These are phyloP conservation scores for Leptoteleia sp. DNA, from an alignment of 1,140 invertebrate genomes.

Conservation along the genomic window DNA sequence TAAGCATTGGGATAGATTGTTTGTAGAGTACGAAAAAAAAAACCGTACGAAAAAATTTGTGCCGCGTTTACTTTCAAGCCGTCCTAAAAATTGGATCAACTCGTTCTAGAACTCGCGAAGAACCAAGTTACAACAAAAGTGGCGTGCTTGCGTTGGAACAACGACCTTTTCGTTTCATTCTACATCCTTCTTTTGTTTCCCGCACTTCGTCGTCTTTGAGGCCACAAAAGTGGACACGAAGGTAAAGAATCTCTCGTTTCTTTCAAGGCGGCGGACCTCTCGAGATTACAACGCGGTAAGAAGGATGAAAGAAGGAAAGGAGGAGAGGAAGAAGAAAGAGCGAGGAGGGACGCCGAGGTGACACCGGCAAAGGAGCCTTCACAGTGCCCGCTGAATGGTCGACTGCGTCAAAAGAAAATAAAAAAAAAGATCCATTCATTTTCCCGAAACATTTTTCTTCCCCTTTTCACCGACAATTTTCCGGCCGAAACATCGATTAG, in stretches of 20 bases:
- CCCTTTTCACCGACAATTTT: constrained; percentile 2
- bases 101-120: constrained; percentile 13
- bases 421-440: constrained; percentile 48
- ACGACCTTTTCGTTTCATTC: constrained; percentile 57
- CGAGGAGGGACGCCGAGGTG: constrained; percentile 24
- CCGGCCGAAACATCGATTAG: constrained; percentile 1
- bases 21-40: neutral
- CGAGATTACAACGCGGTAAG: constrained; percentile 53
- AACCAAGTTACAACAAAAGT: constrained; percentile 39
- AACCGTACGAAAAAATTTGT: neutral
- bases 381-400: constrained; percentile 44
- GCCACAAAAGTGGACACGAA: constrained; percentile 64
- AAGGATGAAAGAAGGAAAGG: constrained; percentile 45
- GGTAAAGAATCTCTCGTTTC: constrained; percentile 63
- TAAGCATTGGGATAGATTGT: neutral
- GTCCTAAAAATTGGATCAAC: constrained; percentile 42
- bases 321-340: constrained; percentile 23
- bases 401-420: constrained; percentile 39
- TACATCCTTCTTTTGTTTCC: constrained; percentile 61
- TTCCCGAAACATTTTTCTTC: constrained; percentile 20
- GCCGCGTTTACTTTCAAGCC: neutral
- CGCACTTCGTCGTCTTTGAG: constrained; percentile 55
- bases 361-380: constrained; percentile 44
- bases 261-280: constrained; percentile 62
- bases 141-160: constrained; percentile 40